Evolutionary conservation across 2,113 vertebrate genomes (phyloP).

Genomic region (Chamaea fasciata): DNA sequence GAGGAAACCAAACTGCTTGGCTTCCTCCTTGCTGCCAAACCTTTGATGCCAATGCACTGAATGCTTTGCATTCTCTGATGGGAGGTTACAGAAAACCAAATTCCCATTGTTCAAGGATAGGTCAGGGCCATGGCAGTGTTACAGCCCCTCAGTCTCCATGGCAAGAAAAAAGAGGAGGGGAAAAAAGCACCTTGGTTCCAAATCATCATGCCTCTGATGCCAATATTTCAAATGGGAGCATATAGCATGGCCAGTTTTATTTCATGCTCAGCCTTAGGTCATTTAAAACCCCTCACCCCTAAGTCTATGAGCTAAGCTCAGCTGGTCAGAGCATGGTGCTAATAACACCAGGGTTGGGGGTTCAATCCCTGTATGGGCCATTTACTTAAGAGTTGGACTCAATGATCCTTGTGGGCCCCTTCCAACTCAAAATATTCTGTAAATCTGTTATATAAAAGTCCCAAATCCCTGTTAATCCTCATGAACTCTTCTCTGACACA

Average conservation of each 20-base stretch:
- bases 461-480: not conserved
- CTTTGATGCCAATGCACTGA: not conserved
- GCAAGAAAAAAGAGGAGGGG: not conserved
- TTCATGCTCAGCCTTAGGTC: not conserved
- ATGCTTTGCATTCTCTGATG: rapidly evolving
- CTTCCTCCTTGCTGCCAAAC: not conserved
- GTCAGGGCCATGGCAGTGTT: not conserved
- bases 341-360: too few relatives aligned
- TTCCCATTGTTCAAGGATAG: not conserved
- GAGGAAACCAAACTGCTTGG: not conserved
- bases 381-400: not conserved
- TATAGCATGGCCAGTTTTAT: not conserved
- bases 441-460: not conserved
- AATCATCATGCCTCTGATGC: not conserved
- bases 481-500: not conserved
- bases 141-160: not conserved
- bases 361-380: not conserved
- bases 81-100: not conserved
- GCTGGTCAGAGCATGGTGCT: not conserved
- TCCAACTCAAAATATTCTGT: not conserved
- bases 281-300: not conserved
- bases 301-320: not conserved
- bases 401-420: not conserved
- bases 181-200: not conserved
- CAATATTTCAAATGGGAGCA: not conserved